Evolutionary conservation across 1,140 invertebrate genomes (phyloP).

Genomic region (Whitmania pigra): DNA sequence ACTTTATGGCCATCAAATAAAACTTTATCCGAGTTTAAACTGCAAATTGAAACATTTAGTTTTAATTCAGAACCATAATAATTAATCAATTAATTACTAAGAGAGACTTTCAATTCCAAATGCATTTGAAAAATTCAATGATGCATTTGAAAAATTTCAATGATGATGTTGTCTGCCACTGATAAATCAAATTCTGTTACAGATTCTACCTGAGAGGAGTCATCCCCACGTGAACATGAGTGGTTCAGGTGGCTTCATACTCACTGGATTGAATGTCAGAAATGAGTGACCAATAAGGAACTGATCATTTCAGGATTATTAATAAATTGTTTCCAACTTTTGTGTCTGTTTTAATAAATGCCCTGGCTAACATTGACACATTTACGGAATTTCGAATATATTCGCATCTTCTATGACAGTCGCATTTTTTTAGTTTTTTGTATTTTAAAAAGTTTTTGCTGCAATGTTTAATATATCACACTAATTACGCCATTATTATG

Average conservation of each 20-base stretch:
- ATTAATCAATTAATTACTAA: neutral
- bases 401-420: no score
- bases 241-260: constrained; percentile 59
- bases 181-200: constrained; percentile 13
- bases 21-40: constrained; percentile 13
- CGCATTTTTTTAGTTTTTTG: no score
- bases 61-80: neutral
- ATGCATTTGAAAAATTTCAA: no score
- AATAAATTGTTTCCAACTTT: neutral
- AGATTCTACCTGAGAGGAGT: constrained; percentile 63
- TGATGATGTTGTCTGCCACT: neutral
- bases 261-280: constrained; percentile 46
- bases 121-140: constrained; percentile 3
- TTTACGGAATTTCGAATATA: no score
- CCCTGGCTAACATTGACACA: no score
- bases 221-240: constrained; percentile 69
- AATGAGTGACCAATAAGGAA: neutral
- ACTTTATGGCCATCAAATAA: no score
- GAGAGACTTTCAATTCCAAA: neutral
- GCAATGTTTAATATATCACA: no score
- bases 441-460: no score
- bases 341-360: neutral
- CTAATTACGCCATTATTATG: no score
- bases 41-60: neutral
- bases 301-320: neutral